These are phyloP conservation scores for Philopotamus ludificatus DNA, from an alignment of 1,140 invertebrate species.

Conservation along the genomic window DNA sequence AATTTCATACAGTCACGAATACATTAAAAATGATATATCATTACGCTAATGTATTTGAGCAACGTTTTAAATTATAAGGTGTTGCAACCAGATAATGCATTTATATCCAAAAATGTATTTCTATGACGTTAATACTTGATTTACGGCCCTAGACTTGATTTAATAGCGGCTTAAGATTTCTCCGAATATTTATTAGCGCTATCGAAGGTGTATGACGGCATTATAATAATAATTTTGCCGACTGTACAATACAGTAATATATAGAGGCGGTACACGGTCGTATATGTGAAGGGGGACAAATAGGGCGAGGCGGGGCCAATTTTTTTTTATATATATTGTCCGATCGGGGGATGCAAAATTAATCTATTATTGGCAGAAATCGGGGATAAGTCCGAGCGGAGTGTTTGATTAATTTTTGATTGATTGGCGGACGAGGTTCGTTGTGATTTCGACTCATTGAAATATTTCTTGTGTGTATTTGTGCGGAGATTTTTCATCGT, in stretches of 20 bases:
- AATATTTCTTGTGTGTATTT: not conserved
- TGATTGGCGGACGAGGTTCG: not conserved
- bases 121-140: conserved; percentile 36
- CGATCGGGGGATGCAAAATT: not conserved
- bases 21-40: too few relatives aligned
- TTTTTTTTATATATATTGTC: conserved; percentile 4
- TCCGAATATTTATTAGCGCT: not conserved
- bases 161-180: conserved; percentile 20
- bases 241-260: conserved; percentile 13
- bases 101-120: too few relatives aligned
- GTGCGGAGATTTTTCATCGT: not conserved
- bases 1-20: too few relatives aligned
- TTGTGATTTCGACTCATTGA: not conserved
- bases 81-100: too few relatives aligned
- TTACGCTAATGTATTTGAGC: too few relatives aligned
- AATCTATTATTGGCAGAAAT: not conserved
- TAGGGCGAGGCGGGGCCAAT: conserved; percentile 23
- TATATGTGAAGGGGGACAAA: not conserved
- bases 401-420: too few relatives aligned
- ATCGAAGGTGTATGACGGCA: not conserved
- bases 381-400: too few relatives aligned
- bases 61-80: too few relatives aligned
- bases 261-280: conserved; percentile 16
- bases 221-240: not conserved
- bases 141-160: conserved; percentile 26